Evolutionary conservation across 2,797 vertebrate genomes (phyloP).

Genomic region (Melopsittacus undulatus): DNA sequence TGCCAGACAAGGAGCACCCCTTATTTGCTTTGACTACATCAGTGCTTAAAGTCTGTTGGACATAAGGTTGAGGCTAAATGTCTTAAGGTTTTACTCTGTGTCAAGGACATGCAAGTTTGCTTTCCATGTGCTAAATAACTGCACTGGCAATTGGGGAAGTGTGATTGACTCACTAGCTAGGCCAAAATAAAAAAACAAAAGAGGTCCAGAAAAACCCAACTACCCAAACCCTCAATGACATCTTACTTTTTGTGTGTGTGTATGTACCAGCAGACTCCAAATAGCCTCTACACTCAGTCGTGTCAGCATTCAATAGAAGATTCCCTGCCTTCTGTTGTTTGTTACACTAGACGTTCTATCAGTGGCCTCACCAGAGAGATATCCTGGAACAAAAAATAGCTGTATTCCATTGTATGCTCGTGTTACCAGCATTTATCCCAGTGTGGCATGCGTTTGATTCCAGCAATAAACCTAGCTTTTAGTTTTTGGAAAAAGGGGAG

Average conservation of each 20-base stretch:
- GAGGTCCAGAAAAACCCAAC: neutral
- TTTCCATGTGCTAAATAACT: neutral
- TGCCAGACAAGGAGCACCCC: neutral
- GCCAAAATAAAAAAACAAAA: neutral
- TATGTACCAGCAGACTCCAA: neutral
- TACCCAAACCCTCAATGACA: neutral
- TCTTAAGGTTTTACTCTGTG: neutral
- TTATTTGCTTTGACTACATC: neutral
- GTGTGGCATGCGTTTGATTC: neutral
- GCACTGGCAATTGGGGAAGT: neutral
- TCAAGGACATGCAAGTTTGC: neutral
- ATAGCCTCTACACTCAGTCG: neutral
- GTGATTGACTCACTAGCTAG: neutral
- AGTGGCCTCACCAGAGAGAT: neutral
- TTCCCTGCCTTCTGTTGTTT: neutral
- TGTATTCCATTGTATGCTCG: neutral
- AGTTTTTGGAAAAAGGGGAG: neutral
- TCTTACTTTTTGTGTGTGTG: neutral
- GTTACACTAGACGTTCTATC: neutral
- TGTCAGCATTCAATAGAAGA: neutral
- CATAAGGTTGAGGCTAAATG: neutral
- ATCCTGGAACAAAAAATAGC: neutral
- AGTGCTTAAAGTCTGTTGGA: neutral
- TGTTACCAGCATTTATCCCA: neutral
- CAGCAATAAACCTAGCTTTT: neutral